These are phyloP conservation scores for Rhizoglyphus robini DNA, from an alignment of 1,140 invertebrate genomes.

Conservation along the genomic window DNA sequence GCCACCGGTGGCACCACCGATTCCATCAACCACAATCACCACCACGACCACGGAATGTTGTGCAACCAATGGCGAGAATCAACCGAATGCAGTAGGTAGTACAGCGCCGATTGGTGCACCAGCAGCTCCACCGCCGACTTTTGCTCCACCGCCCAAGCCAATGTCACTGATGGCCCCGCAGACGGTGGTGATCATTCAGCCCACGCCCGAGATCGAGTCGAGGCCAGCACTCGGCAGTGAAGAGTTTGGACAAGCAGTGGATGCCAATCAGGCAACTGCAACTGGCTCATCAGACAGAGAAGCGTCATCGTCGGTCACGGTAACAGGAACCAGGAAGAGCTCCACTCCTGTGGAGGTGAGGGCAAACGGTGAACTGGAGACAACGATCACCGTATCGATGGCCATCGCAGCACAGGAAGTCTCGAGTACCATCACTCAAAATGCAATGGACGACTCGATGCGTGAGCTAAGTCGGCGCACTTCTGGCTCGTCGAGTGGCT, in stretches of 20 bases:
- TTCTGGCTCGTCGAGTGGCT: neutral
- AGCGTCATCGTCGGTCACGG: neutral
- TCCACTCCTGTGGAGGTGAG: neutral
- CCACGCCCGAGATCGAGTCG: constrained; percentile 38
- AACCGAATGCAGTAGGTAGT: neutral
- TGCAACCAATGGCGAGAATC: neutral
- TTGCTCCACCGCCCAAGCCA: constrained; percentile 67
- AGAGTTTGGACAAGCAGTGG: neutral
- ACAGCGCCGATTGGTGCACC: constrained; percentile 36
- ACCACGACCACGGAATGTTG: neutral
- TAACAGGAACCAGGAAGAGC: neutral
- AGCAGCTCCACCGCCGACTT: constrained; percentile 61
- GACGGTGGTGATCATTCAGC: constrained; percentile 43
- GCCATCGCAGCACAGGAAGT: constrained; percentile 4
- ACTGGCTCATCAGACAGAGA: neutral
- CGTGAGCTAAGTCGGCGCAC: neutral
- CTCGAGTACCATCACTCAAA: constrained; percentile 2
- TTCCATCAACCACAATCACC: neutral
- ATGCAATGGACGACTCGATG: constrained; percentile 11
- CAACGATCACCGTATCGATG: neutral
- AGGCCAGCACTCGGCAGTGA: constrained; percentile 4
- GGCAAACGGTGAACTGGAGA: neutral
- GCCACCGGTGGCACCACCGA: neutral
- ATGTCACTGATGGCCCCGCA: constrained; percentile 40
- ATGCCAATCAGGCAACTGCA: constrained; percentile 18